A percentile compares a stretch with the other conserved stretches of the same genome.
Conservation (phyloP, 2,888 invertebrate genomes). For the Schizaphis graminum region DNA sequence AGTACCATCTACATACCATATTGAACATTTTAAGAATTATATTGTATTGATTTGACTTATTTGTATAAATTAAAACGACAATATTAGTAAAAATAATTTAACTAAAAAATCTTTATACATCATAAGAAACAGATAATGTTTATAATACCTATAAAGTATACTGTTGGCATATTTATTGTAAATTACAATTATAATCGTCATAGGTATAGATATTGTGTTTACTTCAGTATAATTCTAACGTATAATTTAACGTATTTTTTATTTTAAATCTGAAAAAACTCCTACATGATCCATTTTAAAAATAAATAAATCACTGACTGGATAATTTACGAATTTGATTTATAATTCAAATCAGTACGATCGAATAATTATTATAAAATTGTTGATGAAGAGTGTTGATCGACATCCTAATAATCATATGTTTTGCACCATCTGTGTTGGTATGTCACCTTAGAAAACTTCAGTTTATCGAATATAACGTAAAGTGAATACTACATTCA, state of each 20-base stretch:
- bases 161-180: not conserved
- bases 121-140: not conserved
- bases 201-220: too few species aligned
- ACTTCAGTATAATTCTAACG: too few species aligned
- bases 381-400: not conserved
- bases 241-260: too few species aligned
- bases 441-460: not conserved
- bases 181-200: not conserved
- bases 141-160: not conserved
- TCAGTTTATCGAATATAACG: not conserved
- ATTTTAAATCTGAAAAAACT: not conserved
- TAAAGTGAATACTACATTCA: not conserved
- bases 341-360: not conserved
- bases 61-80: not conserved
- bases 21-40: not conserved
- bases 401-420: not conserved
- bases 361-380: not conserved
- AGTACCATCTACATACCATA: not conserved
- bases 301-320: not conserved
- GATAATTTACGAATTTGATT: not conserved
- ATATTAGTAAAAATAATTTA: not conserved
- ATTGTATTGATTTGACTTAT: not conserved
- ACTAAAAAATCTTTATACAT: not conserved
- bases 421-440: not conserved
- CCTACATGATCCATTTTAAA: not conserved